phyloP scores from a whole-genome alignment of 2,888 invertebrate species.

The Tricholauxania praeusta region DNA sequence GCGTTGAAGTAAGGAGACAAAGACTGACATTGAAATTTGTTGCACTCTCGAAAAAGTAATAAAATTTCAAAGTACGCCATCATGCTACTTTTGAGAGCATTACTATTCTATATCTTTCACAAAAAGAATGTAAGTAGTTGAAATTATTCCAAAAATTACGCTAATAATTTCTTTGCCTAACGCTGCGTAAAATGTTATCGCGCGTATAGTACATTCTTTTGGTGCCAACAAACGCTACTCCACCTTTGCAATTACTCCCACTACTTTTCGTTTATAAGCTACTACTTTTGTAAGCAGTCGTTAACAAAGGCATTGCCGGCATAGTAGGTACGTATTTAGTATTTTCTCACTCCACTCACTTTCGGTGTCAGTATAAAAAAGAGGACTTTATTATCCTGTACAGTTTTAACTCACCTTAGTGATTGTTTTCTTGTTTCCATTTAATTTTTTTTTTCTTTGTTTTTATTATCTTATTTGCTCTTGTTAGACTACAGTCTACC shows the following conservation, averaged over 20 bases:
- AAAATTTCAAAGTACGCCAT: too few species aligned
- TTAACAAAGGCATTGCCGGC: constrained; percentile 11
- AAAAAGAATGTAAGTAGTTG: too few species aligned
- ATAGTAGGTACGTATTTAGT: background rate
- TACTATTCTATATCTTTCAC: too few species aligned
- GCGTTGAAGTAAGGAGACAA: too few species aligned
- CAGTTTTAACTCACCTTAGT: constrained; percentile 26
- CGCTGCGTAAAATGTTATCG: constrained; percentile 35
- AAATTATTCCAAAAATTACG: constrained; percentile 27
- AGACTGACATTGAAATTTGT: too few species aligned
- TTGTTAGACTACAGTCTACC: background rate
- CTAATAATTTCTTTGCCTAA: constrained; percentile 34
- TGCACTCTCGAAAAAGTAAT: too few species aligned
- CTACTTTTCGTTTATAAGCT: too few species aligned
- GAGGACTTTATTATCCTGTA: constrained; percentile 27
- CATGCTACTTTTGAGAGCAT: too few species aligned
- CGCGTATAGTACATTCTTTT: constrained; percentile 1
- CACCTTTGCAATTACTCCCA: background rate
- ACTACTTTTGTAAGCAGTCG: background rate
- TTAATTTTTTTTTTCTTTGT: background rate
- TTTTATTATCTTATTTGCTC: constrained; percentile 8
- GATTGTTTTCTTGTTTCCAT: background rate
- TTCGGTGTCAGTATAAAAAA: background rate
- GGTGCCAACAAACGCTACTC: background rate
- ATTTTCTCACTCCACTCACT: constrained; percentile 3